These are phyloP conservation scores for Merluccius polli DNA, from an alignment of 2,797 vertebrate species.

Conservation along the genomic window DNA sequence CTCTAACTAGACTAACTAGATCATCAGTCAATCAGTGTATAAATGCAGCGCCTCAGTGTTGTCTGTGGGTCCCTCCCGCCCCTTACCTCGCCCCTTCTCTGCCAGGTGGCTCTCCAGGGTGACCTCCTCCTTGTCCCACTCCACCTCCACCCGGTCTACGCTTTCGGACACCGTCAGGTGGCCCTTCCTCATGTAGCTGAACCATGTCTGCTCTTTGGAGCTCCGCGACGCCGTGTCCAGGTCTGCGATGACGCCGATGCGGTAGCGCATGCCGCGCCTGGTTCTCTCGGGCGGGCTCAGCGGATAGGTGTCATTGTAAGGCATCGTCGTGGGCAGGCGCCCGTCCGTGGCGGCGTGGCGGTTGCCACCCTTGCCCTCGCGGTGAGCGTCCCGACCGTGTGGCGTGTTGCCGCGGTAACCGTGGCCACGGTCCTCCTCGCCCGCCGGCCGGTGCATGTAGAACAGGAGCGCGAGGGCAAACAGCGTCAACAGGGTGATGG, in stretches of 20 bases:
- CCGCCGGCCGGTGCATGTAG: constrained; percentile 70
- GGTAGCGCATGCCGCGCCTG: constrained; percentile 78
- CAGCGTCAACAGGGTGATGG: constrained; percentile 73
- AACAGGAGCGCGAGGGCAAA: constrained; percentile 75
- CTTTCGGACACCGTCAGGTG: constrained; percentile 80
- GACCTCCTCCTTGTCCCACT: constrained; percentile 80
- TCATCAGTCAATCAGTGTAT: too few relatives aligned
- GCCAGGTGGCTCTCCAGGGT: constrained; percentile 86
- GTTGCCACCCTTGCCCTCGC: neutral
- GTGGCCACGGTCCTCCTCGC: constrained; percentile 26
- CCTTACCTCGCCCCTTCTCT: constrained; percentile 84
- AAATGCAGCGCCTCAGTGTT: neutral
- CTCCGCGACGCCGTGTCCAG: constrained; percentile 84
- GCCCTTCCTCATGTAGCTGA: constrained; percentile 90
- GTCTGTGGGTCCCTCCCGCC: neutral
- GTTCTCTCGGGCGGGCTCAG: constrained; percentile 81
- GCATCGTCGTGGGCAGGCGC: constrained; percentile 51
- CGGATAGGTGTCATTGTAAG: constrained; percentile 91
- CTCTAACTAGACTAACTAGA: too few relatives aligned
- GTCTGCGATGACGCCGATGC: constrained; percentile 87
- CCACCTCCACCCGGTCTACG: constrained; percentile 76
- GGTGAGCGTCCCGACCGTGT: constrained; percentile 25
- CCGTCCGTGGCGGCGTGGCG: neutral
- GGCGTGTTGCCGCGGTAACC: constrained; percentile 30
- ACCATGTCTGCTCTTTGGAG: constrained; percentile 83